Conservation (phyloP, 92 coral and sea anemone genomes). For the Palythoa heliodiscus region DNA sequence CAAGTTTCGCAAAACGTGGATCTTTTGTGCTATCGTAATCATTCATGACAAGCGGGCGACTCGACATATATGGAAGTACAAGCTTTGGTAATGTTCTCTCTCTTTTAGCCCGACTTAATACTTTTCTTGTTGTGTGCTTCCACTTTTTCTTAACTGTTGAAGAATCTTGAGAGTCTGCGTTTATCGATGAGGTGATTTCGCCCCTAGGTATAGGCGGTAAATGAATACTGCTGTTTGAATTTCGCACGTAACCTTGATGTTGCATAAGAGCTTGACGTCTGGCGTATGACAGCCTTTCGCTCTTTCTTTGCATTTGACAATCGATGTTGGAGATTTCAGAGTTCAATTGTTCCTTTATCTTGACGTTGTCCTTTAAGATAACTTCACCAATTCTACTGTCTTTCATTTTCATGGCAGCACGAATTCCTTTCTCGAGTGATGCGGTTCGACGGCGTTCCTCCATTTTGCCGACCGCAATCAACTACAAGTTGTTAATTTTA, state of each 20-base stretch:
- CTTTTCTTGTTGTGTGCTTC: conserved; percentile 7
- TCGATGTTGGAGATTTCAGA: conserved; percentile 25
- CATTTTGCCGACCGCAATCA: not conserved
- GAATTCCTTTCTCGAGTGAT: conserved; percentile 23
- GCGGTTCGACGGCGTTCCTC: conserved; percentile 10
- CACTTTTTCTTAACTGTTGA: not conserved
- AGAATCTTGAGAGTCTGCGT: not conserved
- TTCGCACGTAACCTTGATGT: not conserved
- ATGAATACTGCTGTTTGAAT: conserved; percentile 11
- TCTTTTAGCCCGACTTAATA: not conserved
- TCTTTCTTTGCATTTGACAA: conserved; percentile 32
- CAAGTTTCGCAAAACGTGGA: conserved; percentile 40
- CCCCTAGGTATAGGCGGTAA: conserved; percentile 17
- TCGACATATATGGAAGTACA: not conserved
- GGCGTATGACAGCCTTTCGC: conserved; percentile 10
- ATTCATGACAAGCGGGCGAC: not conserved
- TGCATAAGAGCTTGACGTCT: conserved; percentile 1
- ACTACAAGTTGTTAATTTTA: not conserved
- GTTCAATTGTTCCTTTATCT: conserved; percentile 1
- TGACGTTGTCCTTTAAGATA: conserved; percentile 40
- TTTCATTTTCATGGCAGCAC: conserved; percentile 37
- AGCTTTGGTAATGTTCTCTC: not conserved
- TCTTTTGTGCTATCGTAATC: conserved; percentile 29
- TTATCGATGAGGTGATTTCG: not conserved
- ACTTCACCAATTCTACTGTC: conserved; percentile 33